Conservation (phyloP, 2,888 invertebrate genomes). For the Caenorhabditis doughertyi region DNA sequence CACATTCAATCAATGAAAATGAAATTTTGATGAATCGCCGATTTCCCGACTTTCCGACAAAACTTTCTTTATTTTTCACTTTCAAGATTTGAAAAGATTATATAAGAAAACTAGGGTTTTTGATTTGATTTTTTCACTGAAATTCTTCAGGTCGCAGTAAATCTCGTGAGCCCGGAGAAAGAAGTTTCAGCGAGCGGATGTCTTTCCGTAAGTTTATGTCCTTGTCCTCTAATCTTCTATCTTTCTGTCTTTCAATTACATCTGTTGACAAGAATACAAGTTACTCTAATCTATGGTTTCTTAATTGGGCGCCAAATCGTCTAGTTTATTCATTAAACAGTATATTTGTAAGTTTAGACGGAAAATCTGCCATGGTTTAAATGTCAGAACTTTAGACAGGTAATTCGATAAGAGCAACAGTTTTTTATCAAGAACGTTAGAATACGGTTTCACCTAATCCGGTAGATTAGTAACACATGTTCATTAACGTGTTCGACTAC, state of each 20-base stretch:
- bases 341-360: too few species aligned
- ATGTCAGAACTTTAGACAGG: too few species aligned
- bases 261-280: background rate
- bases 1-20: slow-evolving; percentile 46
- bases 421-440: too few species aligned
- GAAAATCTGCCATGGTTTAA: too few species aligned
- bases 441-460: too few species aligned
- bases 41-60: slow-evolving; percentile 11
- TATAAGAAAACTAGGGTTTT: background rate
- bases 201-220: slow-evolving; percentile 44
- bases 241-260: background rate
- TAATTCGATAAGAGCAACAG: too few species aligned
- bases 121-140: background rate
- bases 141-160: slow-evolving; percentile 14
- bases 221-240: background rate
- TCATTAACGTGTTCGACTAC: too few species aligned
- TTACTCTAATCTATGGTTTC: background rate
- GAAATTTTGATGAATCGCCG: slow-evolving; percentile 27
- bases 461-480: too few species aligned
- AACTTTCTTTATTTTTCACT: slow-evolving; percentile 19
- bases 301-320: too few species aligned
- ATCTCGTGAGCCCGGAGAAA: background rate
- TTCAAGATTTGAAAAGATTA: background rate
- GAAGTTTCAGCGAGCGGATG: slow-evolving; percentile 22
- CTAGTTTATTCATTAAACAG: background rate